A percentile compares a stretch with the other conserved stretches of the same genome.
Evolutionary conservation across 1,140 invertebrate genomes (phyloP).

Genomic region (Drosophila albomicans): DNA sequence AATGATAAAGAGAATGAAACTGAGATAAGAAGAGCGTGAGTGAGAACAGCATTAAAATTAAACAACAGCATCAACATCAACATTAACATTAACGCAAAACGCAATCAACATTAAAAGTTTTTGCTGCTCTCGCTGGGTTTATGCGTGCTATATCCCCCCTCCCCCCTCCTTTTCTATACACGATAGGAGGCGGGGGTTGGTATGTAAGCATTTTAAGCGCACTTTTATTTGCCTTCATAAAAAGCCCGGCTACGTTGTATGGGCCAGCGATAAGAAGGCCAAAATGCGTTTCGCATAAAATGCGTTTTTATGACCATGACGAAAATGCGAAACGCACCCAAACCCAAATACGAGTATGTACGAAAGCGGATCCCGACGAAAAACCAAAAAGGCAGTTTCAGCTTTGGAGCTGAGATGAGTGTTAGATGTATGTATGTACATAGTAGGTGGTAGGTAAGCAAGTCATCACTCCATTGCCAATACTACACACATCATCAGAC

Average conservation of each 20-base stretch:
- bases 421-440: background rate
- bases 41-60: slow-evolving; percentile 67
- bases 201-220: slow-evolving; percentile 57
- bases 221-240: slow-evolving; percentile 81
- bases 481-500: slow-evolving; percentile 55
- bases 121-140: slow-evolving; percentile 43
- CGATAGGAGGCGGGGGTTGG: background rate
- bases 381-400: slow-evolving; percentile 33
- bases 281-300: slow-evolving; percentile 82
- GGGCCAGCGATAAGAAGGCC: slow-evolving; percentile 62
- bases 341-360: slow-evolving; percentile 29
- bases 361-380: slow-evolving; percentile 36
- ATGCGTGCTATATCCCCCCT: slow-evolving; percentile 15
- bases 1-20: background rate
- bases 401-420: slow-evolving; percentile 4
- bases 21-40: background rate
- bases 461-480: slow-evolving; percentile 51
- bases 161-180: background rate
- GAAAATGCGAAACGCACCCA: slow-evolving; percentile 63
- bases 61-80: slow-evolving; percentile 43
- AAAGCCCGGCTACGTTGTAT: slow-evolving; percentile 63
- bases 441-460: slow-evolving; percentile 19
- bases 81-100: slow-evolving; percentile 67
- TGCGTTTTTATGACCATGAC: slow-evolving; percentile 81
- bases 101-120: slow-evolving; percentile 82